Evolutionary conservation across 2,888 invertebrate species (phyloP), one percentile per base, ranked within the genome.

Genomic region (Cistogaster globosa): DNA sequence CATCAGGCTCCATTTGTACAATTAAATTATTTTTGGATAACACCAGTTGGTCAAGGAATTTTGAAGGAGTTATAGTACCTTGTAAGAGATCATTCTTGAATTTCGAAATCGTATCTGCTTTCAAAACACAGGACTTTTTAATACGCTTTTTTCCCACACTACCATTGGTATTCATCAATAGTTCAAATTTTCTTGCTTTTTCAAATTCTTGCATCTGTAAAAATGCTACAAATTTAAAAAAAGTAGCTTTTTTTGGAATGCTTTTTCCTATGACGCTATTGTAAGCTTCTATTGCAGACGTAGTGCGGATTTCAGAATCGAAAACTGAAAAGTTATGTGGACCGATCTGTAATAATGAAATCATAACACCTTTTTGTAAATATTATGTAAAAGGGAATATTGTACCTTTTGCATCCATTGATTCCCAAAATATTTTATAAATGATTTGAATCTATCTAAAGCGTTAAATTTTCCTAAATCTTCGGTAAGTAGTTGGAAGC

Each of bases 391-490:
- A 75, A 75, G 55, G 75, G 75, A 75, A 75, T 75, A 75, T 75
- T 75, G 75, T 75, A 75, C 65, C 75, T 75, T 75, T 75, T 75
- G 75, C 75, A 62, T 75, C 75, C 75, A 75, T 75, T 75, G 62
- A 68, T 78, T 68, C 57, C 51, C 67, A 65, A 67, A 76, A 67
- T 77, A 67, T 77, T 77, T 77, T 77, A 77, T 77, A 77, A 68
- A 77, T 68, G 68, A 77, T 77, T 77, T 77, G 77, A 77, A 77
- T 77, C 77, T 77, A 77, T 77, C 68, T 77, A 77, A 77, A 77
- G 77, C 77, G 68, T 77, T 77, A 67, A 77, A 71, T 71, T 71
- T 71, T 55, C 71, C 71, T 71, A 71, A 71, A 71, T 71, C 71
- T 71, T 71, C 60, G 60, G 60, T 60, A 16, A 60, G 60, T 60